These are phyloP conservation scores for Lutjanus erythropterus DNA, from an alignment of 2,113 vertebrate species.

Conservation along the genomic window DNA sequence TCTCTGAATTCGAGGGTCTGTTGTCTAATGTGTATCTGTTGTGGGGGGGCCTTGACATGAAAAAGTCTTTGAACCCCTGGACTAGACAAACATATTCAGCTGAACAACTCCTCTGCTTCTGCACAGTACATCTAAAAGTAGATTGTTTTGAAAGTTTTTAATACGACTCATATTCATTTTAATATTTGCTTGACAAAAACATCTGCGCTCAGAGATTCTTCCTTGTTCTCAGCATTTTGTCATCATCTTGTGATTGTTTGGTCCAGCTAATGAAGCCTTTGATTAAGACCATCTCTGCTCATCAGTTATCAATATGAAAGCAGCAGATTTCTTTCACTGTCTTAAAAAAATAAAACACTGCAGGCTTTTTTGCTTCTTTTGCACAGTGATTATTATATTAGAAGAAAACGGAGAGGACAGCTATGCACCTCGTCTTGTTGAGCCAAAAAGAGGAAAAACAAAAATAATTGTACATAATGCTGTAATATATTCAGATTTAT, in stretches of 20 bases:
- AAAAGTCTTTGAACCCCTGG: too few relatives aligned
- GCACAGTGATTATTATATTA: neutral
- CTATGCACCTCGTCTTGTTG: neutral
- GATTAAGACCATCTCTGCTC: neutral
- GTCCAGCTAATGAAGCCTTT: neutral
- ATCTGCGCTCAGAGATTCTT: too few relatives aligned
- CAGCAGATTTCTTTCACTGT: neutral
- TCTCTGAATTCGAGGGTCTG: too few relatives aligned
- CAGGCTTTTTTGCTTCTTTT: neutral
- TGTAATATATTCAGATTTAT: too few relatives aligned
- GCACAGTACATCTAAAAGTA: too few relatives aligned
- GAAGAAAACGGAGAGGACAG: neutral
- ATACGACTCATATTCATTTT: neutral
- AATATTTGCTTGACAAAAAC: too few relatives aligned
- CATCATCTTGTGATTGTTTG: neutral
- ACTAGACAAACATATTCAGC: too few relatives aligned
- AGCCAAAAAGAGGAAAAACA: neutral
- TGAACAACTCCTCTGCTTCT: too few relatives aligned
- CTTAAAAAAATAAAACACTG: neutral
- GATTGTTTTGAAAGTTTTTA: too few relatives aligned
- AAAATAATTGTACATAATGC: neutral
- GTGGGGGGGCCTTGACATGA: too few relatives aligned
- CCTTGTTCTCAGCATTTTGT: neutral
- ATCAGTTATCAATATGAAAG: neutral
- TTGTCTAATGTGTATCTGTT: too few relatives aligned